These are phyloP conservation scores for Holotrichia oblita DNA, from an alignment of 1,140 invertebrate species.

Conservation along the genomic window DNA sequence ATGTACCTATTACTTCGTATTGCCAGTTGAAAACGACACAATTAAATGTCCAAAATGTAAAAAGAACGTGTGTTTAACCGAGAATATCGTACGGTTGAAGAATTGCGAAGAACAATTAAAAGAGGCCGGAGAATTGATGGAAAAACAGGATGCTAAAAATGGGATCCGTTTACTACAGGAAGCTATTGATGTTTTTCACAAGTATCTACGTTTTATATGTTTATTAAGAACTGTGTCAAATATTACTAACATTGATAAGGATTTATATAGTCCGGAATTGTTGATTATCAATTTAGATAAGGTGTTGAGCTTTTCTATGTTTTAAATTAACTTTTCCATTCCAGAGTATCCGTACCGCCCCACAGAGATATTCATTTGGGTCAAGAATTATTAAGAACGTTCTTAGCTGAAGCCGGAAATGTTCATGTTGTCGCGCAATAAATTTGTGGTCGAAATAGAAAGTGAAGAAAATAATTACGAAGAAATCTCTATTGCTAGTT, in stretches of 20 bases:
- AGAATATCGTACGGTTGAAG: slow-evolving; percentile 61
- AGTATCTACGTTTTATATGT: slow-evolving; percentile 44
- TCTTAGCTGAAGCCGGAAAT: slow-evolving; percentile 58
- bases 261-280: slow-evolving; percentile 19
- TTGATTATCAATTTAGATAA: neutral
- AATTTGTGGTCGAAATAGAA: neutral
- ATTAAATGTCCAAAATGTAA: slow-evolving; percentile 66
- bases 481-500: too few species aligned
- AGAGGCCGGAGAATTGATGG: slow-evolving; percentile 62
- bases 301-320: too few species aligned
- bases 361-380: slow-evolving; percentile 69
- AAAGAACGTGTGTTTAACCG: slow-evolving; percentile 65
- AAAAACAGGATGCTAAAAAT: slow-evolving; percentile 62
- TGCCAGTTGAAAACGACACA: slow-evolving; percentile 58
- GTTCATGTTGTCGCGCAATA: neutral
- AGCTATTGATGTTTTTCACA: slow-evolving; percentile 60
- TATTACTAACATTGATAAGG: neutral
- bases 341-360: slow-evolving; percentile 65
- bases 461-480: neutral
- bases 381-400: slow-evolving; percentile 69
- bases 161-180: slow-evolving; percentile 65
- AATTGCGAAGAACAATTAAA: slow-evolving; percentile 66
- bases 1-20: slow-evolving; percentile 65
- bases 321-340: slow-evolving; percentile 29
- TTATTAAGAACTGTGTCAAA: neutral